phyloP scores from a whole-genome alignment of 1,140 invertebrate genomes.

The Vanessa atalanta region DNA sequence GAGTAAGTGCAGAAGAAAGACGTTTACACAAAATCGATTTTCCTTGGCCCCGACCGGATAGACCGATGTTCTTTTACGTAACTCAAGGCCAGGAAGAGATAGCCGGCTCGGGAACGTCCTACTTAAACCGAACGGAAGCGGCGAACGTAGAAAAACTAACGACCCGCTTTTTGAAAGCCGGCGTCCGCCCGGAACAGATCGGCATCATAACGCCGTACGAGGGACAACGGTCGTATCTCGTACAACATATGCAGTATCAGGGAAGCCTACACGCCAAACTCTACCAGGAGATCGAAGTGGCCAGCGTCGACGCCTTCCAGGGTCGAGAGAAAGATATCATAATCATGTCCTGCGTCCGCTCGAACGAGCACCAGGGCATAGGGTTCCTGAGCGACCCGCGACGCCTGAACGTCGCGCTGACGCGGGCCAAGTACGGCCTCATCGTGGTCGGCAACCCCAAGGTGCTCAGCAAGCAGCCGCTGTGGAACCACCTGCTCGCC shows the following conservation, averaged over 20 bases:
- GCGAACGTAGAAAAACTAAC: conserved; percentile 99
- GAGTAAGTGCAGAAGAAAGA: conserved; percentile 97
- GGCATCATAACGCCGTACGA: conserved; percentile 99
- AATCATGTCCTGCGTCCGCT: conserved; percentile 98
- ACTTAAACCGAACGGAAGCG: conserved; percentile 98
- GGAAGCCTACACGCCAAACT: conserved; percentile 97
- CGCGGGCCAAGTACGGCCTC: conserved; percentile 98
- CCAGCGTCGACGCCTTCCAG: conserved; percentile 99
- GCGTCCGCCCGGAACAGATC: conserved; percentile 98
- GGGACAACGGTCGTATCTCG: conserved; percentile 98
- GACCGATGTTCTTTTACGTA: conserved; percentile 99
- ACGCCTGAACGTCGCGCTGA: conserved; percentile 98
- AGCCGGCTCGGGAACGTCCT: conserved; percentile 98
- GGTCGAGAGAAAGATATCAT: conserved; percentile 99
- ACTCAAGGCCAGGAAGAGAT: conserved; percentile 99
- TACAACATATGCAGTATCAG: conserved; percentile 99
- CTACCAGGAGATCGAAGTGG: conserved; percentile 99
- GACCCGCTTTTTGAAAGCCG: conserved; percentile 95
- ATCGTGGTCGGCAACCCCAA: conserved; percentile 99
- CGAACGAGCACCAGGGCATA: conserved; percentile 96
- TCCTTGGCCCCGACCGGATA: conserved; percentile 97
- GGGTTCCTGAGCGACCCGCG: conserved; percentile 98
- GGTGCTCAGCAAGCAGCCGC: conserved; percentile 97
- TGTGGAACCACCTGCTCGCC: conserved; percentile 99
- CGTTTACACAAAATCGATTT: conserved; percentile 96